A percentile compares a stretch with the other conserved stretches of the same genome.
Evolutionary conservation across 2,888 invertebrate species (phyloP).

Genomic region (Hydrotaea diabolus): DNA sequence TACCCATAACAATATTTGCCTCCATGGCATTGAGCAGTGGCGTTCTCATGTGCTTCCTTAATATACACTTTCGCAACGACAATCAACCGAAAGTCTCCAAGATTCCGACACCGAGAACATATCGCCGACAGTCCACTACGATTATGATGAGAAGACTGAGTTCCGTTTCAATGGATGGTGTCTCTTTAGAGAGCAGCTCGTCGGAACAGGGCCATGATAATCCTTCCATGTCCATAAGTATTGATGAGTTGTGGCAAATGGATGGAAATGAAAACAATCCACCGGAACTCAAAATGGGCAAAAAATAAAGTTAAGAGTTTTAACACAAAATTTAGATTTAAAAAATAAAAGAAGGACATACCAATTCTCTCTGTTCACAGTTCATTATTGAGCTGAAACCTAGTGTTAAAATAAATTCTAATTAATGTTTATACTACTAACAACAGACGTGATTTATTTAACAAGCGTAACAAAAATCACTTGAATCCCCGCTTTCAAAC

Average conservation of each 20-base stretch:
- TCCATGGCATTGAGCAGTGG: conserved; percentile 77
- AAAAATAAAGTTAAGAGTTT: no score
- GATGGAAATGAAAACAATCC: neutral
- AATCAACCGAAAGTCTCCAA: conserved; percentile 74
- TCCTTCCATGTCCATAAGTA: conserved; percentile 72
- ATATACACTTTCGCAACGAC: conserved; percentile 76
- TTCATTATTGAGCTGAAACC: no score
- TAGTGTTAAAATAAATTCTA: no score
- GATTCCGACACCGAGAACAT: conserved; percentile 77
- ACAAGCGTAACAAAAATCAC: no score
- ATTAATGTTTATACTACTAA: no score
- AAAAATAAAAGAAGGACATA: no score
- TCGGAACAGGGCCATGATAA: conserved; percentile 69
- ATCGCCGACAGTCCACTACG: conserved; percentile 74
- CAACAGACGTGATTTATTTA: no score
- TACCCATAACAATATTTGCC: conserved; percentile 78
- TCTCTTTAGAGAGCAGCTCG: conserved; percentile 45
- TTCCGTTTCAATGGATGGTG: conserved; percentile 71
- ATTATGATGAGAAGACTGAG: conserved; percentile 73
- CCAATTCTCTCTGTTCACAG: no score
- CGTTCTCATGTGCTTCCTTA: conserved; percentile 75
- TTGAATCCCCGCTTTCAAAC: no score
- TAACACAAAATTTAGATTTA: no score
- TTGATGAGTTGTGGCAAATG: conserved; percentile 75
- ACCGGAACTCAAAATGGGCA: no score